Percentiles rank a stretch among this genome's conserved stretches.
Conservation (phyloP, 2,113 vertebrate species). For the Dolichallabes microphthalmus region DNA sequence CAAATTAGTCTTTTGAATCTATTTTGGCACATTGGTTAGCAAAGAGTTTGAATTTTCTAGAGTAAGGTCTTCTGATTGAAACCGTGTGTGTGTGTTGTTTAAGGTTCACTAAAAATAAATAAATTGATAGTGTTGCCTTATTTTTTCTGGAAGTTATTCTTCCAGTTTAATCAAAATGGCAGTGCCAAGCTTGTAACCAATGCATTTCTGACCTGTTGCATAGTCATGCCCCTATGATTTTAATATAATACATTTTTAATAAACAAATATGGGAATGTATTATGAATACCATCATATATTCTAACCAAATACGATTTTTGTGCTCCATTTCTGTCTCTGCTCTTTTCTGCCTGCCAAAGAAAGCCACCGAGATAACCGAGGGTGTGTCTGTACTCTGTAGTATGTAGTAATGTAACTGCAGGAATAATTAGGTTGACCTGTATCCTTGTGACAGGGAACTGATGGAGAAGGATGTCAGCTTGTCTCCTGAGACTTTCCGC, state of each 20-base stretch:
- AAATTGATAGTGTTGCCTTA: not conserved
- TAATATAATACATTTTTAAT: not conserved
- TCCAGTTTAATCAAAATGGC: not conserved
- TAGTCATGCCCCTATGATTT: not conserved
- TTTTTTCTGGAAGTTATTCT: not conserved
- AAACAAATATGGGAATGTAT: not conserved
- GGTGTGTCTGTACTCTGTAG: not conserved
- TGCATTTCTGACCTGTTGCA: not conserved
- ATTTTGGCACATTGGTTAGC: not conserved
- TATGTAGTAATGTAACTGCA: not conserved
- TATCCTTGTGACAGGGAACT: constrained; percentile 64
- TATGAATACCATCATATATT: not conserved
- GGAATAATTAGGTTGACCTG: constrained; percentile 41
- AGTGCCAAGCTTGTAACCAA: not conserved
- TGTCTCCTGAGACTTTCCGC: constrained; percentile 85
- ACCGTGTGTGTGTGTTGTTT: no score
- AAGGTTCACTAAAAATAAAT: not conserved
- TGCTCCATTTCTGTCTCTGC: not conserved
- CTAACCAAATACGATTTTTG: not conserved
- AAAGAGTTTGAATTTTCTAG: not conserved
- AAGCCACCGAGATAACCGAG: not conserved
- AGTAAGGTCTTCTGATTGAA: not conserved
- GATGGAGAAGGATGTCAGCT: constrained; percentile 83
- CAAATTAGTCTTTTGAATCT: not conserved
- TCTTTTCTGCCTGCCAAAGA: not conserved